phyloP scores from a whole-genome alignment of 2,888 invertebrate genomes.

The Microctonus hyperodae region DNA sequence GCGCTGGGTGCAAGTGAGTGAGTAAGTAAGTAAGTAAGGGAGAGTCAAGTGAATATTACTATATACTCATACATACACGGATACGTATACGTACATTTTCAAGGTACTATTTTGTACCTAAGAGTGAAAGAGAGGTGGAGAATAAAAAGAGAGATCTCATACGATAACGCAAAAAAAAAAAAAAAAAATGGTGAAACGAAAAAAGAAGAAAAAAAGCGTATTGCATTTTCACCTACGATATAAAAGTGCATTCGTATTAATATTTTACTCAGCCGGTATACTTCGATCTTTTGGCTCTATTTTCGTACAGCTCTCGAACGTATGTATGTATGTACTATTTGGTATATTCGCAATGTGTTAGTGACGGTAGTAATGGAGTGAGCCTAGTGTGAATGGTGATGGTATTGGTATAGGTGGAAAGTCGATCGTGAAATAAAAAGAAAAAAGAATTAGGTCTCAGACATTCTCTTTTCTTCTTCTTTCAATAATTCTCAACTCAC shows the following conservation, averaged over 20 bases:
- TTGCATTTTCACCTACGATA: conserved; percentile 54
- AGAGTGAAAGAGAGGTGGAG: too few relatives aligned
- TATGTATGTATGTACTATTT: neutral
- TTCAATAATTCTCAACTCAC: neutral
- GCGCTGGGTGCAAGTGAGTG: conserved; percentile 16
- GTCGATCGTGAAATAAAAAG: conserved; percentile 28
- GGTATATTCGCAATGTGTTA: neutral
- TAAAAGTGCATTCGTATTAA: conserved; percentile 52
- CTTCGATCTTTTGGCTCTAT: conserved; percentile 26
- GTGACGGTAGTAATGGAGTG: neutral
- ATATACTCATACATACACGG: too few relatives aligned
- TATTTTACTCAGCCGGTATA: conserved; percentile 47
- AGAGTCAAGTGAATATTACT: conserved; percentile 9
- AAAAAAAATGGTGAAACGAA: neutral
- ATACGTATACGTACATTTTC: too few relatives aligned
- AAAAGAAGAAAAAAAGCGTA: conserved; percentile 35
- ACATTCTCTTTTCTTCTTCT: neutral
- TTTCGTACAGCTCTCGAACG: neutral
- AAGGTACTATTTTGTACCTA: too few relatives aligned
- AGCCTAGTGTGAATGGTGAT: neutral
- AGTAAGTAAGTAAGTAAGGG: conserved; percentile 5
- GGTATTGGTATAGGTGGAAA: conserved; percentile 6
- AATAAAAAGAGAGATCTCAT: neutral
- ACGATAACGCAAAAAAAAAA: neutral
- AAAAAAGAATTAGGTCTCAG: neutral